A percentile compares a stretch with the other conserved stretches of the same genome.
Conservation (phyloP, 2,113 vertebrate species). For the Spheniscus mendiculus region DNA sequence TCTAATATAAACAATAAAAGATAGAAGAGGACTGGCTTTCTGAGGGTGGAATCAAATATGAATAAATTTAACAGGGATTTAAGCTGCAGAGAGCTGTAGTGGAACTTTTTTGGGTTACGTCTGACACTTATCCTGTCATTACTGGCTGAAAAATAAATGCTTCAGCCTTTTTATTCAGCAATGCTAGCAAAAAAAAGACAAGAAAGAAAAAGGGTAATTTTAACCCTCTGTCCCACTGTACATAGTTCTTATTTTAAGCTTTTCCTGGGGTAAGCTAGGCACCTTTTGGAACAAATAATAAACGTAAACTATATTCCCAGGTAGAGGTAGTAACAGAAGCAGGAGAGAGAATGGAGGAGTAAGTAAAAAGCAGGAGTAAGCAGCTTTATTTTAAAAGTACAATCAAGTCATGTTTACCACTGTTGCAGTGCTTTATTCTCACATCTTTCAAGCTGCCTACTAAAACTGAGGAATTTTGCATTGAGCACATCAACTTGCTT, state of each 20-base stretch:
- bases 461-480: background rate
- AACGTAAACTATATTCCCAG: background rate
- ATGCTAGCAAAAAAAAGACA: background rate
- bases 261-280: background rate
- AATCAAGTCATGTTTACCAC: background rate
- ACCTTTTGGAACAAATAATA: constrained; percentile 3
- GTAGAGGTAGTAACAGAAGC: background rate
- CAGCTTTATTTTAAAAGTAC: constrained; percentile 2
- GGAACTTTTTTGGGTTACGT: background rate
- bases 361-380: constrained; percentile 21
- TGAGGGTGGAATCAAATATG: constrained; percentile 46
- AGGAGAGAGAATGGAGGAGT: background rate
- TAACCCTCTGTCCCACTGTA: background rate
- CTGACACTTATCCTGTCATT: background rate
- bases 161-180: background rate
- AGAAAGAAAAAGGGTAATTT: background rate
- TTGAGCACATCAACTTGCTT: background rate
- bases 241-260: background rate
- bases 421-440: background rate
- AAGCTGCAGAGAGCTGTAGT: background rate
- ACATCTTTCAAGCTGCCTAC: background rate
- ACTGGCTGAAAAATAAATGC: background rate
- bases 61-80: constrained; percentile 39
- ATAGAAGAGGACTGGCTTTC: constrained; percentile 1
- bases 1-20: constrained; percentile 60